Conservation (phyloP, 2,113 vertebrate genomes). For the Gallinago paraguaiae region DNA sequence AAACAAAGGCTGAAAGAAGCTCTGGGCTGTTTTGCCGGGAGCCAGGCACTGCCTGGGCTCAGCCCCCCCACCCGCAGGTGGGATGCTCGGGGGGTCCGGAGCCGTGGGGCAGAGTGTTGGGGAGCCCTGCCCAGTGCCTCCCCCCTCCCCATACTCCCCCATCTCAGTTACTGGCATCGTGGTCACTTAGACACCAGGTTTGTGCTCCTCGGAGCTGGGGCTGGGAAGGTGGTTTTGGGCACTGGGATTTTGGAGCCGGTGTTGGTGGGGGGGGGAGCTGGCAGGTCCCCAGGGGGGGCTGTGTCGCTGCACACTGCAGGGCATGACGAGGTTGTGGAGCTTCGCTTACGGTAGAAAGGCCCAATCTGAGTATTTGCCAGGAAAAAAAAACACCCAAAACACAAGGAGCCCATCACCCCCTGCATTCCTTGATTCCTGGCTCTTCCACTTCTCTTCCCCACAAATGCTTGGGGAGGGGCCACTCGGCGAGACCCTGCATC, state of each 20-base stretch:
- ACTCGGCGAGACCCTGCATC: rapidly evolving
- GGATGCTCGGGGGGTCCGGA: background rate
- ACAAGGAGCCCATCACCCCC: rapidly evolving
- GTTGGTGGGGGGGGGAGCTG: background rate
- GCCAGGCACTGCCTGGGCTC: background rate
- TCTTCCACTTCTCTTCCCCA: background rate
- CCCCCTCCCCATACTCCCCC: background rate
- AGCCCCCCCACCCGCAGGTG: background rate
- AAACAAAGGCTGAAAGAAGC: background rate
- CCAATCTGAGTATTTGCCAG: no score
- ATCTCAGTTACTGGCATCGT: rapidly evolving
- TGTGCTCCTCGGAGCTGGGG: background rate
- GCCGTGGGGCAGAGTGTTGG: rapidly evolving
- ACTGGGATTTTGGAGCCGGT: background rate
- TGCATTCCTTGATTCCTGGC: no score
- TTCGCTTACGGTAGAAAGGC: rapidly evolving
- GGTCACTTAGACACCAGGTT: rapidly evolving
- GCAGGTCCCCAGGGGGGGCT: background rate
- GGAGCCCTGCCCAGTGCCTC: background rate
- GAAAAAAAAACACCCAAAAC: background rate
- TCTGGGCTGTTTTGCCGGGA: background rate
- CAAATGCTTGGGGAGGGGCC: background rate
- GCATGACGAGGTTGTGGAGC: rapidly evolving
- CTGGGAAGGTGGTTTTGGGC: background rate
- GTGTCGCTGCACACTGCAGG: rapidly evolving